These are phyloP conservation scores for Hippoglossus hippoglossus DNA, from an alignment of 2,797 vertebrate genomes.

Conservation along the genomic window DNA sequence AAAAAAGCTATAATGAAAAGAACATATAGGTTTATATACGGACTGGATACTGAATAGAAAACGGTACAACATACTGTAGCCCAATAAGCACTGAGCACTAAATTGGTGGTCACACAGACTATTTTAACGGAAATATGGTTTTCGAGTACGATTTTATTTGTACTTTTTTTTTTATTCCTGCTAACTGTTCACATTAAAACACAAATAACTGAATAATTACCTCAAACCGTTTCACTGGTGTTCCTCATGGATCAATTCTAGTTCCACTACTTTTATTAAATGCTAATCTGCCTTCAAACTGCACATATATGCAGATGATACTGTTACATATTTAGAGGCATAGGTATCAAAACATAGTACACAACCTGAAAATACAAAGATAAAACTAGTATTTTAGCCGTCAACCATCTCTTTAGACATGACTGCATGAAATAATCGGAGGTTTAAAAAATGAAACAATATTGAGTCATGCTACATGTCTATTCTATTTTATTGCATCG, in stretches of 20 bases:
- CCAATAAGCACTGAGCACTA: neutral
- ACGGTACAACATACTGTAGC: neutral
- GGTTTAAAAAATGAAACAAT: neutral
- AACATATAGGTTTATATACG: neutral
- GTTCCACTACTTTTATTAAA: neutral
- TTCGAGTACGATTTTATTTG: too few species aligned
- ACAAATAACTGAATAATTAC: too few species aligned
- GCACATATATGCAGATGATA: conserved; percentile 2
- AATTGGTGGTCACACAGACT: too few species aligned
- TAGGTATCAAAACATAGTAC: neutral
- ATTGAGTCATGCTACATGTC: neutral
- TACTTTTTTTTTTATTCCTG: too few species aligned
- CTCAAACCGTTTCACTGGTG: neutral
- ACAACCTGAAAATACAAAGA: too few species aligned
- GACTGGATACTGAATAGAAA: neutral
- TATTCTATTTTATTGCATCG: neutral
- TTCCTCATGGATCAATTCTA: neutral
- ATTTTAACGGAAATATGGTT: too few species aligned
- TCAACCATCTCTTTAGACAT: too few species aligned
- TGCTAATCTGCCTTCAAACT: neutral
- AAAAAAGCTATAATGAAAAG: conserved; percentile 3
- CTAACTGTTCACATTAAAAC: too few species aligned
- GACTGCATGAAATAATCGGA: neutral
- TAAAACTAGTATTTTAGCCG: too few species aligned
- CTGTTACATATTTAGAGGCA: neutral